phyloP scores from a whole-genome alignment of 1,140 invertebrate genomes.

The Brevipalpus yothersi region DNA sequence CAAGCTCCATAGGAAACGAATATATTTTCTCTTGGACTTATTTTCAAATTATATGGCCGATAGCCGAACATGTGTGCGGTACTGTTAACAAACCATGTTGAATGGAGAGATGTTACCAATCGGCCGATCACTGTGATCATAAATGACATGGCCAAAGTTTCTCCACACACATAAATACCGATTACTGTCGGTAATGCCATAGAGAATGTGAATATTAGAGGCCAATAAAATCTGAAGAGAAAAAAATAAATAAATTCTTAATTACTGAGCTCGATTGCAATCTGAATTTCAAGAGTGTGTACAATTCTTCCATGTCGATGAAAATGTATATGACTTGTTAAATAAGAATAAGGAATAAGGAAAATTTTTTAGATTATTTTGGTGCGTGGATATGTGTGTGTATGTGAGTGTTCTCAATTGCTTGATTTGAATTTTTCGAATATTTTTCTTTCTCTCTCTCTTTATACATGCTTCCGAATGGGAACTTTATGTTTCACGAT shows the following conservation, averaged over 20 bases:
- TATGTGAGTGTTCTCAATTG: neutral
- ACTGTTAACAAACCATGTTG: slow-evolving; percentile 24
- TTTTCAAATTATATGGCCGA: slow-evolving; percentile 22
- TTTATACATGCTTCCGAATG: too few species aligned
- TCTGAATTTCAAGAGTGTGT: neutral
- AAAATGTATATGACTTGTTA: too few species aligned
- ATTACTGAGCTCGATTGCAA: neutral
- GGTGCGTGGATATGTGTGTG: neutral
- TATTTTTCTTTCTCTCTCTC: neutral
- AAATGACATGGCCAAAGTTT: neutral
- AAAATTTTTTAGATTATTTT: too few species aligned
- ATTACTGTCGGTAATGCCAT: neutral
- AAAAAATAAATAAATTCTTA: neutral
- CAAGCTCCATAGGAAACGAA: slow-evolving; percentile 20
- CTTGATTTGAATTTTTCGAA: neutral
- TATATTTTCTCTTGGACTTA: slow-evolving; percentile 23
- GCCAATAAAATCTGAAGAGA: neutral
- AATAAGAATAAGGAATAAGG: too few species aligned
- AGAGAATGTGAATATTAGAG: too few species aligned
- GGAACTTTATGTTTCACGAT: too few species aligned
- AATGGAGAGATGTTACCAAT: slow-evolving; percentile 23
- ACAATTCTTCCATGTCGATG: neutral
- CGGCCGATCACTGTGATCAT: slow-evolving; percentile 16
- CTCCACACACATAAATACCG: neutral
- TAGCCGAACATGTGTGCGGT: slow-evolving; percentile 24